phyloP scores from a whole-genome alignment of 2,797 vertebrate species.

The Limnodromus scolopaceus region DNA sequence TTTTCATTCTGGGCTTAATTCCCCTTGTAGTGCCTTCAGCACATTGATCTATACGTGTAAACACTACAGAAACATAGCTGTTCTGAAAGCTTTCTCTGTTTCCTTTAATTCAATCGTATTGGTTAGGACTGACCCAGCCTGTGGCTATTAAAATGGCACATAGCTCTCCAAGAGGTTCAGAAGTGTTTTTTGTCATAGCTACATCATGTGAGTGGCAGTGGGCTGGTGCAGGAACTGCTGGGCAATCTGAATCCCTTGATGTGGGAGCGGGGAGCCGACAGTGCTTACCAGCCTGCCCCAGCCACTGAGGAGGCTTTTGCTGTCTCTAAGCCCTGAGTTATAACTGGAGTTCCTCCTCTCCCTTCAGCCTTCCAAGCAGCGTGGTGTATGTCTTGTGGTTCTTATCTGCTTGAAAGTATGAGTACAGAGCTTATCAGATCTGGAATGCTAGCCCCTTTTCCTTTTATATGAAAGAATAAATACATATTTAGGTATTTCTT shows the following conservation, averaged over 20 bases:
- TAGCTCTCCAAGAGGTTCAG: not conserved
- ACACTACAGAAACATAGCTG: fast-evolving
- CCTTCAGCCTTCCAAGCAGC: not conserved
- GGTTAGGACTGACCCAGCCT: not conserved
- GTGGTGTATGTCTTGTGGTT: constrained; percentile 44
- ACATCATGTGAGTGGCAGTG: not conserved
- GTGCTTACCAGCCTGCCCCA: not conserved
- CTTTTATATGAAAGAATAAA: not conserved
- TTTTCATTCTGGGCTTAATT: not conserved
- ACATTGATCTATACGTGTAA: fast-evolving
- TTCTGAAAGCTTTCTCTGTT: not conserved
- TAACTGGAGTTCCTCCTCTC: constrained; percentile 7
- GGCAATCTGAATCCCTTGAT: constrained; percentile 10
- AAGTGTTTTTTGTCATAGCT: not conserved
- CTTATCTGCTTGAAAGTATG: constrained; percentile 40
- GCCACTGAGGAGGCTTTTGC: constrained; percentile 10
- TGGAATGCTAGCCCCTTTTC: constrained; percentile 23
- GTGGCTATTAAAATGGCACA: not conserved
- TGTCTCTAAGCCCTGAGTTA: constrained; percentile 1
- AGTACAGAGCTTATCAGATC: constrained; percentile 48
- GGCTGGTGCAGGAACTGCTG: not conserved
- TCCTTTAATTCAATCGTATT: not conserved
- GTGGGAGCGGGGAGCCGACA: constrained; percentile 20
- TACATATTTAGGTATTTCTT: constrained; percentile 13
- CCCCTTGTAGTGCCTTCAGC: not conserved